Evolutionary conservation across 1,140 invertebrate species (phyloP), one percentile per base, ranked within the genome.

Genomic region (Penaeus vannamei): DNA sequence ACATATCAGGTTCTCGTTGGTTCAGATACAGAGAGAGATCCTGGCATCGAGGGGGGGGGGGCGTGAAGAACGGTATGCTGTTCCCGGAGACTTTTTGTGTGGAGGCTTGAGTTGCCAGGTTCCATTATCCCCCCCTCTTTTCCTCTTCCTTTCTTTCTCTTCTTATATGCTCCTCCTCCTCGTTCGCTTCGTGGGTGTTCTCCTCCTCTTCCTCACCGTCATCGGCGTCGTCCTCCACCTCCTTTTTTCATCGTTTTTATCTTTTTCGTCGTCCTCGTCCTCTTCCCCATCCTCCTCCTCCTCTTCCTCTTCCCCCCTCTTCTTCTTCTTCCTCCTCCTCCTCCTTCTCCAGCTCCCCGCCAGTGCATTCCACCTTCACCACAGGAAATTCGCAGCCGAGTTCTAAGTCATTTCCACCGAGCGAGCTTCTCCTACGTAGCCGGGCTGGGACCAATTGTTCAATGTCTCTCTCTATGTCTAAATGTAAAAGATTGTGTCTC

Each of bases 121-220:
- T n/a, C n/a, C n/a, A n/a, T n/a, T n/a, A n/a, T 64, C 62, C n/a
- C 62, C 62, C 62, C 62, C 62, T 64, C 62, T 64, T n/a, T n/a
- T n/a, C 62, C n/a, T n/a, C 62, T n/a, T 64, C 62, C 17, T n/a
- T 64, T 64, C n/a, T n/a, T 64, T n/a, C n/a, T n/a, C n/a, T n/a
- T 64, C 62, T 64, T n/a, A 19, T n/a, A 19, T n/a, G 17, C n/a
- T n/a, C 62, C 62, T n/a, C n/a, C n/a, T n/a, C n/a, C 62, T 64
- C 62, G 17, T n/a, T n/a, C 62, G 17, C 62, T 64, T n/a, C 62
- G 17, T n/a, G 17, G 17, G 17, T n/a, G 17, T n/a, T 64, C 62
- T 64, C n/a, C n/a, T n/a, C n/a, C 62, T 64, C 62, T 64, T n/a
- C n/a, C 17, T 64, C 62, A 19, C 62, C n/a, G n/a, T 64, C 62